phyloP scores from a whole-genome alignment of 2,888 invertebrate genomes.

The Andrena bucephala region DNA sequence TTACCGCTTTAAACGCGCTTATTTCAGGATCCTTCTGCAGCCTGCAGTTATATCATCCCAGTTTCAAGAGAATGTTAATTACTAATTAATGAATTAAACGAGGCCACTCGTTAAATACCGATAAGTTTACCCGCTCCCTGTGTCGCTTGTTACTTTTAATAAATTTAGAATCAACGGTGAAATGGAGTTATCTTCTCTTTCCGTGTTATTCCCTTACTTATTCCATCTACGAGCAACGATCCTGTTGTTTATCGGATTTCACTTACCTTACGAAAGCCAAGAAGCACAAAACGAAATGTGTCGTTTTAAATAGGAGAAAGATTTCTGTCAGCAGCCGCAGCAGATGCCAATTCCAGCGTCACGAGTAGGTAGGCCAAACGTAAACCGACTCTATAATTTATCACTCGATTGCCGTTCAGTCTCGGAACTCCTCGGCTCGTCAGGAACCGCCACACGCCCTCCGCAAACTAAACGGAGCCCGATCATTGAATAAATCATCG shows the following conservation, averaged over 20 bases:
- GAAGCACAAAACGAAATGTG: too few species aligned
- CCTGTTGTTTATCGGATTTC: not conserved
- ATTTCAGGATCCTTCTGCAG: not conserved
- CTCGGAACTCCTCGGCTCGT: not conserved
- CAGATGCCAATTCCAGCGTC: not conserved
- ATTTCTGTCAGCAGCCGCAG: too few species aligned
- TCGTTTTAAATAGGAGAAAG: too few species aligned
- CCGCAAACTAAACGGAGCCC: slow-evolving; percentile 28
- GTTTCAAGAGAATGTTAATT: slow-evolving; percentile 18
- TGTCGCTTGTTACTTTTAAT: slow-evolving; percentile 13
- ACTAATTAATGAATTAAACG: slow-evolving; percentile 22
- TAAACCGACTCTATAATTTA: not conserved
- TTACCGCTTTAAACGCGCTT: not conserved
- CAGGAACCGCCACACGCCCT: not conserved
- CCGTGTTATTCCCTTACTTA: not conserved
- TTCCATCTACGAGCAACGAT: not conserved
- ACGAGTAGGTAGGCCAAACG: not conserved
- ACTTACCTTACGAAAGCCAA: too few species aligned
- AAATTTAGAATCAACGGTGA: not conserved
- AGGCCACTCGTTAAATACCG: not conserved
- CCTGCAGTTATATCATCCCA: not conserved
- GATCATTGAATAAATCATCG: slow-evolving; percentile 56
- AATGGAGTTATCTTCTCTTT: not conserved
- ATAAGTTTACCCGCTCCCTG: not conserved
- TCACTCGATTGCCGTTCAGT: not conserved